Percentiles rank a stretch among this genome's conserved stretches.
Evolutionary conservation across 2,888 invertebrate species (phyloP).

Genomic region (Agapostemon virescens): DNA sequence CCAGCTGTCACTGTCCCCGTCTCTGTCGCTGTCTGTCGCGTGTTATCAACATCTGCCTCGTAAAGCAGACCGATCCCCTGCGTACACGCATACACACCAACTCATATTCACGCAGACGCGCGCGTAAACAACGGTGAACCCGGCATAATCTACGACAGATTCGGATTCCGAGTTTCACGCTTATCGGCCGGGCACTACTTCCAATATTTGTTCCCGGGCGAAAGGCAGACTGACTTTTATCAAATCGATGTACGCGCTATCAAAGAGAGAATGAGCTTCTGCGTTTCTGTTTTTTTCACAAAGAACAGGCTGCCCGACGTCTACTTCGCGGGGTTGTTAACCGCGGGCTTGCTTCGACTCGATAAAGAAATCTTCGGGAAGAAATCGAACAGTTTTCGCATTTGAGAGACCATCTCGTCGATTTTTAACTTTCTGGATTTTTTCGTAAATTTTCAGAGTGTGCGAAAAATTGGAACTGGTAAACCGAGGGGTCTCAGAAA

Average conservation of each 20-base stretch:
- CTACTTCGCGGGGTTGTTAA: constrained; percentile 52
- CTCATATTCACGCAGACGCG: constrained; percentile 18
- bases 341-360: constrained; percentile 7
- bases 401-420: too few relatives aligned
- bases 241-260: constrained; percentile 61
- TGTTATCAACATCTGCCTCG: constrained; percentile 77
- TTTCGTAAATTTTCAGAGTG: background rate
- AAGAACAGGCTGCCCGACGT: constrained; percentile 55
- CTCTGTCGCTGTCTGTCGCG: constrained; percentile 64
- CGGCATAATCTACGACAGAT: constrained; percentile 66
- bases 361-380: background rate
- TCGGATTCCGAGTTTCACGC: constrained; percentile 65
- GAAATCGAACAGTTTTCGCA: background rate
- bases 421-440: background rate
- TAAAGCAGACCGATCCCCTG: constrained; percentile 66
- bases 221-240: constrained; percentile 67
- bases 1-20: constrained; percentile 72
- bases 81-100: constrained; percentile 12
- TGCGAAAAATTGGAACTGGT: background rate
- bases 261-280: constrained; percentile 63
- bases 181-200: constrained; percentile 67
- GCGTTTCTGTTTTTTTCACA: constrained; percentile 46
- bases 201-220: constrained; percentile 71
- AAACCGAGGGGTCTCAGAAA: background rate
- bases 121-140: constrained; percentile 45